These are phyloP conservation scores for Poeciliopsis infans DNA, from an alignment of 2,797 vertebrate species.

Conservation along the genomic window DNA sequence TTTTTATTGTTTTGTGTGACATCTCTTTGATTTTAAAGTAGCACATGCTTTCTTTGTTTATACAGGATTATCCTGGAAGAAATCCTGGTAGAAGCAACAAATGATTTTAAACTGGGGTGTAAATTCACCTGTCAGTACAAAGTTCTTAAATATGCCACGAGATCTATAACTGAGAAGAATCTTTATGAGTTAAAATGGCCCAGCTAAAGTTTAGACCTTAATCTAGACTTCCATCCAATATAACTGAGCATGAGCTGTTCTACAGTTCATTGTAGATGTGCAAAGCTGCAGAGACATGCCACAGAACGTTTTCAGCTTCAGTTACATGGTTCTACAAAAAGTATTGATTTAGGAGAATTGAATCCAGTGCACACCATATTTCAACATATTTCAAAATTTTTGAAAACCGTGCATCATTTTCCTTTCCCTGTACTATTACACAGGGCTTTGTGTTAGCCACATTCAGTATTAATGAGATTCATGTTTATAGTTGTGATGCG, in stretches of 20 bases:
- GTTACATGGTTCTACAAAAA: neutral
- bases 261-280: neutral
- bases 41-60: neutral
- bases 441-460: neutral
- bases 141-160: neutral
- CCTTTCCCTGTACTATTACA: neutral
- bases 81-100: neutral
- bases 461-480: neutral
- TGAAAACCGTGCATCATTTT: neutral
- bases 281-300: neutral
- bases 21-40: neutral
- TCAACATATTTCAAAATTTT: neutral
- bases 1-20: neutral
- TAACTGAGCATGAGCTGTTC: neutral
- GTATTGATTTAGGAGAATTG: neutral
- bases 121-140: neutral
- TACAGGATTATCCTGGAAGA: neutral
- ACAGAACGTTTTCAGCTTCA: neutral
- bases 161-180: neutral
- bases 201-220: neutral
- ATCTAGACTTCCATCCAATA: neutral
- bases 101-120: neutral
- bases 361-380: neutral
- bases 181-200: neutral
- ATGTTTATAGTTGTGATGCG: neutral